These are phyloP conservation scores for Harmothoe impar DNA, from an alignment of 2,888 invertebrate genomes.

Conservation along the genomic window DNA sequence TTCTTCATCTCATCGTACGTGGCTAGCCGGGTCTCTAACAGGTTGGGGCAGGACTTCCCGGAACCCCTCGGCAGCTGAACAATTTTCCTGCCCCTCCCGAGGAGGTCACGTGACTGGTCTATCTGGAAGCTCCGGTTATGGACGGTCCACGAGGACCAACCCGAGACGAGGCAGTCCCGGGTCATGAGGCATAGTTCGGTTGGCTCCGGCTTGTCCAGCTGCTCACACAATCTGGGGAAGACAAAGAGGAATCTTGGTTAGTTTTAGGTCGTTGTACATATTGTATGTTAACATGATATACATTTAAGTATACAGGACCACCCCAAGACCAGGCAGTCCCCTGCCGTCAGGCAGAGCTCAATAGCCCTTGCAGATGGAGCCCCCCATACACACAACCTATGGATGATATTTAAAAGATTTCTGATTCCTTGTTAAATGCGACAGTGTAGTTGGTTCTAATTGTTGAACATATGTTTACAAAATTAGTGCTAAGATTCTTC, in stretches of 20 bases:
- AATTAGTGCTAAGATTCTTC: too few species aligned
- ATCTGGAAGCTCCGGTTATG: conserved; percentile 51
- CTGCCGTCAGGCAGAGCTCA: too few species aligned
- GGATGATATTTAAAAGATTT: too few species aligned
- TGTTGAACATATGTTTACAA: too few species aligned
- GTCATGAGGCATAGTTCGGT: conserved; percentile 70
- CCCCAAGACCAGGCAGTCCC: too few species aligned
- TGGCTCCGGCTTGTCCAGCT: conserved; percentile 63
- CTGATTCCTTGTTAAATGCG: too few species aligned
- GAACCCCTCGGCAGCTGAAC: conserved; percentile 63
- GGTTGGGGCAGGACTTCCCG: conserved; percentile 59
- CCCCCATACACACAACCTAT: too few species aligned
- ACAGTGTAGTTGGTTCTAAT: too few species aligned
- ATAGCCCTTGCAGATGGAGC: too few species aligned
- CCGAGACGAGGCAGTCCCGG: conserved; percentile 69
- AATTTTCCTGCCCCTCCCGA: conserved; percentile 40
- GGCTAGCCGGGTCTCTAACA: conserved; percentile 56
- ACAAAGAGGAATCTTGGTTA: neutral
- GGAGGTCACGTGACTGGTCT: conserved; percentile 45
- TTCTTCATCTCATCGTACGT: conserved; percentile 49
- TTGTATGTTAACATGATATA: too few species aligned
- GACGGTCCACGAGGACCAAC: conserved; percentile 69
- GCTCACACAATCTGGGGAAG: conserved; percentile 69
- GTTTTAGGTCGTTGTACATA: too few species aligned
- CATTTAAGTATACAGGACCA: too few species aligned